Evolutionary conservation across 2,113 vertebrate species (phyloP), one percentile per base, ranked within the genome.

Genomic region (Empidonax alnorum): DNA sequence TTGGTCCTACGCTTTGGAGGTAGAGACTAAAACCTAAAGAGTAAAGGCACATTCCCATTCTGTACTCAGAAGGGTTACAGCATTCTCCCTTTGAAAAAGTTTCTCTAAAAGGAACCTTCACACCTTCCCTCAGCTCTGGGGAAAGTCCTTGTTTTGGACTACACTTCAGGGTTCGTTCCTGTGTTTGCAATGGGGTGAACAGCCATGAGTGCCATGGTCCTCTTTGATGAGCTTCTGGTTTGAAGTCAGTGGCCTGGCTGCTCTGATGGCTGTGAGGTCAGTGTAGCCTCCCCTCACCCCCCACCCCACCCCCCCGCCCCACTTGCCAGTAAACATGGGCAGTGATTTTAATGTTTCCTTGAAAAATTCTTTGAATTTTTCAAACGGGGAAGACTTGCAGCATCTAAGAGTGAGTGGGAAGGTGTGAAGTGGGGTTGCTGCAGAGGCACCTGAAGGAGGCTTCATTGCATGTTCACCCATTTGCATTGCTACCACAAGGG

Each of bases 361-460:
- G 46, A 56, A 85, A 74, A 72, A 44, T 33, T 18, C 18, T 93
- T 77, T 30, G 10, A 35, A 17, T 76, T 90, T 87, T 84, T 76
- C 30, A 42, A 14, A 53, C 8, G 14, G 22, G 10, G 47, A 62
- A 66, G 52, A 46, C 18, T 63, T 76, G 42, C 12, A 27, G 14
- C 27, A 49, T 15, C 23, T 59, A 56, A 77, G 30, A 80, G 47
- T 1, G 5, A 46, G 16, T 16, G 52, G 73, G 28, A 84, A 74
- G 41, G 3, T 50, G 53, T 35, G 58, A 59, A 55, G 30, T 35
- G 41, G 17, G 13, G 27, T 30, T 27, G 30, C 31, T 86, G 58
- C 77, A 80, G 58, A 50, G 22, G 33, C 31, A 66, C 0, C 0
- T 24, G 20, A 68, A 49, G 0, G 0, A 69, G 41, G 9, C 20